Base-by-base conservation (phyloP, 2,888 invertebrate genomes). In the Timema cristinae region DNA sequence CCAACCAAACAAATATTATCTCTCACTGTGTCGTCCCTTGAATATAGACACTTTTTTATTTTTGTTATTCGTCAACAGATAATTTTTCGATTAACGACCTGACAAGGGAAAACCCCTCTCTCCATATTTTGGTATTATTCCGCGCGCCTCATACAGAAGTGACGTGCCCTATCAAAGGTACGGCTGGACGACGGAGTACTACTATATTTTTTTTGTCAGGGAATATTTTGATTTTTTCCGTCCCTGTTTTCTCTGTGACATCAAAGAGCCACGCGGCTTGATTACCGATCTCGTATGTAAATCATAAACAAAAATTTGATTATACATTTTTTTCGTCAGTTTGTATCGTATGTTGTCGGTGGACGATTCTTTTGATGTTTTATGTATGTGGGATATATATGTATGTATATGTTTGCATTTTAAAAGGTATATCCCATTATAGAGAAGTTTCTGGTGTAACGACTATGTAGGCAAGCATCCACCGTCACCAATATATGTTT, bases 291-390 rank as follows among this genome's bases (percentile, higher is more conserved):
- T 73, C 73, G 66, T 73, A 73, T 73, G 73, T 66, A 73, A 73
- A 73, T 73, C 71, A 73, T 71, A 71, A 63, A 73, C 71, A 73
- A 71, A 73, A 73, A 73, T 73, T 68, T 73, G 69, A 73, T 73
- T 73, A 73, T 73, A 71, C 51, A n/a, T 73, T 69, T 72, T 72
- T 72, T 70, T 47, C 16, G 16, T 50, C 66, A n/a, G 7, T 49
- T 56, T 67, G 66, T 66, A 56, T 69, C 68, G 59, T 66, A 69
- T 50, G 54, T 54, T 51, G 48, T 50, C 68, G 68, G 51, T 13
- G 32, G 54, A 48, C 68, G 52, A 54, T 69, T 70, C 72, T 72
- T 72, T 72, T 72, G 72, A 72, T 72, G 69, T 69, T 72, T 52
- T 32, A 32, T 66, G 63, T 63, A 52, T 72, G 63, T 72, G 68